phyloP scores from a whole-genome alignment of 2,113 vertebrate genomes.

The Cichladusa arquata region DNA sequence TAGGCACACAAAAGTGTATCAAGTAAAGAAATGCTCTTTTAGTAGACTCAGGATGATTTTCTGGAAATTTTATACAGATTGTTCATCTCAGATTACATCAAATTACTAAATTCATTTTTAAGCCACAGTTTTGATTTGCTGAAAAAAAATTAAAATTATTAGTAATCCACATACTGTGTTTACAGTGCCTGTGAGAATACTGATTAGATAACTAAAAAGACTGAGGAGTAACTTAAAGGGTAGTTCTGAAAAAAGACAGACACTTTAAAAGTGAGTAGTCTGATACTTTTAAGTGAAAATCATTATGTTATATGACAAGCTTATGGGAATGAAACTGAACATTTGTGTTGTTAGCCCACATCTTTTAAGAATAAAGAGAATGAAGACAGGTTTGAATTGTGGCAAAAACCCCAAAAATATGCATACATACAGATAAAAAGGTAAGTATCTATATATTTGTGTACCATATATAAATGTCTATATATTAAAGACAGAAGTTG shows the following conservation, averaged over 20 bases:
- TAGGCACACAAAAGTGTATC: neutral
- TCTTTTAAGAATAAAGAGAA: neutral
- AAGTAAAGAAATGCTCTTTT: neutral
- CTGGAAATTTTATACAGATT: neutral
- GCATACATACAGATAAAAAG: neutral
- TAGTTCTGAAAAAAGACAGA: neutral
- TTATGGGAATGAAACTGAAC: neutral
- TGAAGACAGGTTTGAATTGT: neutral
- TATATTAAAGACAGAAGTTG: neutral
- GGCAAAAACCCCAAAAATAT: neutral
- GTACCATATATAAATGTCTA: neutral
- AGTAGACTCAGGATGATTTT: neutral
- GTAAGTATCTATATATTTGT: neutral
- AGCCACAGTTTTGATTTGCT: neutral
- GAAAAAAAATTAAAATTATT: neutral
- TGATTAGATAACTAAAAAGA: neutral
- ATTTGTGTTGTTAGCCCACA: neutral
- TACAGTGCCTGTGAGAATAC: neutral
- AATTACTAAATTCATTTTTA: neutral
- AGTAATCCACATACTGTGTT: neutral
- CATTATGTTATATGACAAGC: neutral
- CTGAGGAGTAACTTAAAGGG: neutral
- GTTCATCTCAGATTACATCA: neutral
- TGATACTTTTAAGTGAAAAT: neutral
- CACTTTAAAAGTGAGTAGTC: neutral